Evolutionary conservation across 2,113 vertebrate species (phyloP), one percentile per base, ranked within the genome.

Genomic region (Camelus bactrianus): DNA sequence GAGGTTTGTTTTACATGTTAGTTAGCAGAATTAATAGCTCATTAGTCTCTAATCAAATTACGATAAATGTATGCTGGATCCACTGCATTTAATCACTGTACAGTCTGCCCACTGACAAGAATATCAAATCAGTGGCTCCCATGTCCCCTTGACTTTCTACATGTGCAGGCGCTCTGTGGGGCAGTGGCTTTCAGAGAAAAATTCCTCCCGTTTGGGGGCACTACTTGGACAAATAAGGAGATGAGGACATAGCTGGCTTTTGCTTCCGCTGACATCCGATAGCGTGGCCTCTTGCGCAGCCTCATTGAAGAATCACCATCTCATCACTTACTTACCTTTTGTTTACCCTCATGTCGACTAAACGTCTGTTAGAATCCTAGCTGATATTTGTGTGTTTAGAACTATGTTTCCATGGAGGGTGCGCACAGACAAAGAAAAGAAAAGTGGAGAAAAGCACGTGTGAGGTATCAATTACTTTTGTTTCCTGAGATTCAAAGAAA

Each of bases 11-110:
- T 88, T 35, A 69, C 92, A 35, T 20, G 48, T 30, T 48, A 89
- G 22, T 24, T 54, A 89, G n/a, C 24, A 84, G 30, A 24, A 54
- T 10, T 30, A 48, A 67, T 24, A 79, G 9, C 15, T 83, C 42
- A 38, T 80, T 95, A 83, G n/a, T 79, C 12, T 72, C 56, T 83
- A 88, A 67, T 32, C 22, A 60, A 88, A 65, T 95, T n/a, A 46
- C 14, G 56, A 54, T 64, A 17, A 65, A 65, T 62, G 35, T 26
- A 11, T 19, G 64, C 38, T 0, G 15, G 67, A 70, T 16, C 19
- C 17, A 5, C 3, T 60, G 24, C 30, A 22, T 73, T 88, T n/a
- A 4, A 64, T 69, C 22, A 22, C 16, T 19, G 26, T 32, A 30
- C 20, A 12, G 7, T 15, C 32, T 92, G 67, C 28, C 48, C 32